phyloP scores from a whole-genome alignment of 2,888 invertebrate genomes.

The Sphaeridia pumilis region DNA sequence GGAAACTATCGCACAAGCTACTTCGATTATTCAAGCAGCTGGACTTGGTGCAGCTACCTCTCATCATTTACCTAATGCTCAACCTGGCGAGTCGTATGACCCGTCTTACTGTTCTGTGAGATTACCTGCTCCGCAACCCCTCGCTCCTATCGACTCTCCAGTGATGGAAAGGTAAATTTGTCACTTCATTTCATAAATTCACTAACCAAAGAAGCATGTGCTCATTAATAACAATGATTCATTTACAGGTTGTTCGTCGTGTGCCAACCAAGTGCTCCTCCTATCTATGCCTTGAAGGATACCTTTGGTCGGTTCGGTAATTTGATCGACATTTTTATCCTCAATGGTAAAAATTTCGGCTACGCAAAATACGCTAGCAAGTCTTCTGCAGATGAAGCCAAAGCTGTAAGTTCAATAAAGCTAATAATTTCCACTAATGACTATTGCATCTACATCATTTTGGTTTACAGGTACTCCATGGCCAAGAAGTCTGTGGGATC shows the following conservation, averaged over 20 bases:
- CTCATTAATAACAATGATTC: too few relatives aligned
- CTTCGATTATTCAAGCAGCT: slow-evolving; percentile 58
- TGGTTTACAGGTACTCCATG: slow-evolving; percentile 51
- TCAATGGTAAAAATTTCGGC: slow-evolving; percentile 81
- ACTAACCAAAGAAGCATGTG: too few relatives aligned
- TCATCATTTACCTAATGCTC: slow-evolving; percentile 24
- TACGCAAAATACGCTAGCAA: slow-evolving; percentile 73
- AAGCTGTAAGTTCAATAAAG: slow-evolving; percentile 44
- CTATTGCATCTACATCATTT: slow-evolving; percentile 1
- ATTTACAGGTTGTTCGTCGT: slow-evolving; percentile 44
- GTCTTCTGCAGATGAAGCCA: slow-evolving; percentile 64
- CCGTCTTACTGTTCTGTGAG: slow-evolving; percentile 48
- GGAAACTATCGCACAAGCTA: slow-evolving; percentile 47
- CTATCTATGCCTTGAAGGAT: slow-evolving; percentile 66
- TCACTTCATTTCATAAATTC: too few relatives aligned
- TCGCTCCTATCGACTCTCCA: slow-evolving; percentile 42
- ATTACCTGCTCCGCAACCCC: slow-evolving; percentile 55
- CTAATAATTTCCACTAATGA: background rate
- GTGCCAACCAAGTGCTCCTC: slow-evolving; percentile 54
- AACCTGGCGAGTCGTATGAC: slow-evolving; percentile 38
- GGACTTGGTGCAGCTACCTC: slow-evolving; percentile 33
- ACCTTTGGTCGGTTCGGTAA: slow-evolving; percentile 83
- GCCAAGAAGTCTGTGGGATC: slow-evolving; percentile 75
- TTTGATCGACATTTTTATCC: slow-evolving; percentile 76
- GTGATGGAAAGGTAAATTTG: slow-evolving; percentile 42